Evolutionary conservation across 1,140 invertebrate genomes (phyloP).

Genomic region (Calephelis nemesis): DNA sequence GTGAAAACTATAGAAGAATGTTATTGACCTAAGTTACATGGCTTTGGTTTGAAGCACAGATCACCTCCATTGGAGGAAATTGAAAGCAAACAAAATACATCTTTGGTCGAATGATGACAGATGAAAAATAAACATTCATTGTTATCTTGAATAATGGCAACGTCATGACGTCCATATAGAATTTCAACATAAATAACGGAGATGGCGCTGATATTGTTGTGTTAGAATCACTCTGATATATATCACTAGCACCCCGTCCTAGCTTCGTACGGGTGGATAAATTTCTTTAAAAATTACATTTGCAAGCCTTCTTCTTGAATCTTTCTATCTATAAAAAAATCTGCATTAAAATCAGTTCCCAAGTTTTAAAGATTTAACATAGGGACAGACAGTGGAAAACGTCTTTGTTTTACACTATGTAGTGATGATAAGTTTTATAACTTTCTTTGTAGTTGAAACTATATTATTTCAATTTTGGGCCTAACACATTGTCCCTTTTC

Average conservation of each 20-base stretch:
- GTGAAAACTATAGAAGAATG: not conserved
- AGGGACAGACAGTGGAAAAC: too few relatives aligned
- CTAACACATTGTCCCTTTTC: too few relatives aligned
- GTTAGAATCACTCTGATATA: not conserved
- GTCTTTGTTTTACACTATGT: too few relatives aligned
- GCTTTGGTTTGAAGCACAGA: not conserved
- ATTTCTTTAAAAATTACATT: too few relatives aligned
- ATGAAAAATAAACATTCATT: slow-evolving; percentile 41
- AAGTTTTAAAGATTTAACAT: too few relatives aligned
- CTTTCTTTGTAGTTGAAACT: too few relatives aligned
- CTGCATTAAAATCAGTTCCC: too few relatives aligned
- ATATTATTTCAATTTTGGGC: too few relatives aligned
- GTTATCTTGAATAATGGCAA: slow-evolving; percentile 44
- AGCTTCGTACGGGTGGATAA: not conserved
- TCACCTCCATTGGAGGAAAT: not conserved
- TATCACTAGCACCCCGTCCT: not conserved
- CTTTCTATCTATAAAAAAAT: too few relatives aligned
- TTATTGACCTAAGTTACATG: slow-evolving; percentile 5
- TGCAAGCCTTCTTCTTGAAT: too few relatives aligned
- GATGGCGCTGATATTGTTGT: not conserved
- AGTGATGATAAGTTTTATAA: too few relatives aligned
- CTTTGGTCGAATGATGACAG: slow-evolving; percentile 31
- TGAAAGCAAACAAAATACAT: slow-evolving; percentile 18
- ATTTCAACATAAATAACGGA: slow-evolving; percentile 33
- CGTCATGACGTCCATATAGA: slow-evolving; percentile 40